These are phyloP conservation scores for Atractosteus spatula DNA, from an alignment of 2,113 vertebrate genomes.

Conservation along the genomic window DNA sequence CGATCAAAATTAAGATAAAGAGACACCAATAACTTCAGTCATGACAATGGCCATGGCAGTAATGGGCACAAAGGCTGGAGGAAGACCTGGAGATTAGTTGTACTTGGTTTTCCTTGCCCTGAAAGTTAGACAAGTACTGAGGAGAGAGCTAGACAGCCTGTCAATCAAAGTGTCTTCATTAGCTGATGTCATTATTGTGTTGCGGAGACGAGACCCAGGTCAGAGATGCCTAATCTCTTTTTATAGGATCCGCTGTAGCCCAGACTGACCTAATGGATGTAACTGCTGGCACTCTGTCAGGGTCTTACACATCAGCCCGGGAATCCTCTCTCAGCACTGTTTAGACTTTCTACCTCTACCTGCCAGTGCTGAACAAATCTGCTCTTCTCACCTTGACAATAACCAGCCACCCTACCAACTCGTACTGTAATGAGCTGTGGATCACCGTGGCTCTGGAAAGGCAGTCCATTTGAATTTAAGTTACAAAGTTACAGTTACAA, in stretches of 20 bases:
- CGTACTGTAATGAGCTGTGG: too few species aligned
- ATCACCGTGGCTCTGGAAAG: too few species aligned
- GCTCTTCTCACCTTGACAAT: too few species aligned
- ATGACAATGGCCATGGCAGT: neutral
- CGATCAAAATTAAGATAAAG: too few species aligned
- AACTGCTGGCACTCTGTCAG: constrained; percentile 56
- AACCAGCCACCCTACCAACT: too few species aligned
- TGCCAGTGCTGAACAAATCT: neutral
- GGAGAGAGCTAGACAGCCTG: neutral
- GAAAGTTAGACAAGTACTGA: neutral
- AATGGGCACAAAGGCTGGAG: neutral
- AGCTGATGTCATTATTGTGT: constrained; percentile 70
- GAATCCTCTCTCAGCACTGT: constrained; percentile 36
- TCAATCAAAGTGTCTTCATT: constrained; percentile 34
- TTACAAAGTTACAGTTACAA: too few species aligned
- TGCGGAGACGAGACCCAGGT: constrained; percentile 43
- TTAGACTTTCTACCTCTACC: constrained; percentile 43
- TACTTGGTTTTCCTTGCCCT: neutral
- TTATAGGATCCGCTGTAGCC: constrained; percentile 68
- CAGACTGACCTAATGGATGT: constrained; percentile 60
- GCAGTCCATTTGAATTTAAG: too few species aligned
- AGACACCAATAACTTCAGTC: too few species aligned
- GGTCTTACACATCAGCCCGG: constrained; percentile 38
- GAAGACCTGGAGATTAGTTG: too few species aligned
- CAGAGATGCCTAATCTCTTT: constrained; percentile 60